Evolutionary conservation across 2,797 vertebrate genomes (phyloP), one percentile per base, ranked within the genome.

Genomic region (Eleutherodactylus coqui): DNA sequence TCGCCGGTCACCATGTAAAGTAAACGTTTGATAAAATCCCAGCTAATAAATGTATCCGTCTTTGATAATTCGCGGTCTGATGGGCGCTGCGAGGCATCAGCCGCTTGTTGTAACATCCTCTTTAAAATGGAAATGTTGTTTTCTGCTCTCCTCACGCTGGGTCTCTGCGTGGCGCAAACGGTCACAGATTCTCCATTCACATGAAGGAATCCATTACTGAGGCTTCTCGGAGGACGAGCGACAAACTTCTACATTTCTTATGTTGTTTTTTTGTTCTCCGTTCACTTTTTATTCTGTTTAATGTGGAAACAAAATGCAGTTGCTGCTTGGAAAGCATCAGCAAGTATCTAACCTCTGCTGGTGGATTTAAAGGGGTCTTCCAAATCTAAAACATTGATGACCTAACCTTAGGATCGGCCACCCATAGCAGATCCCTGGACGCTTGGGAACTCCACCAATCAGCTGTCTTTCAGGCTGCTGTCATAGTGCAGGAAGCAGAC

Each of bases 101-200:
- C 47, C 21, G 4, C 17, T 34, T 36, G 17, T 7, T 70, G 64
- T 5, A 53, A 36, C 47, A 47, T 73, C 13, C 11, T 73, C 67
- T 73, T 82, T 82, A 72, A 53, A 38, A 82, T 73, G 49, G 49
- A 82, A 55, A 55, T 55, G 1, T 24, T 72, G 21, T 73, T 47
- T 76, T 34, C 36, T 53, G 17, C 75, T 43, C 43, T 53, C 14
- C 19, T 70, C 79, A 27, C 27, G 79, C 32, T 34, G 79, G 16
- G 62, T 64, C 62, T 67, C 79, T 51, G 62, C 62, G 24, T 81
- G 45, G 27, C 34, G 38, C 43, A 24, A 47, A 41, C 41, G 38
- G 24, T 72, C 29, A 19, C 64, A 27, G n/a, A 10, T 58, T 69
- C 64, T 69, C 34, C 69, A 27, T 43, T 27, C 38, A 45, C 36